Base-by-base conservation (phyloP, 2,888 invertebrate genomes). In the Lordiphosa fenestrarum region DNA sequence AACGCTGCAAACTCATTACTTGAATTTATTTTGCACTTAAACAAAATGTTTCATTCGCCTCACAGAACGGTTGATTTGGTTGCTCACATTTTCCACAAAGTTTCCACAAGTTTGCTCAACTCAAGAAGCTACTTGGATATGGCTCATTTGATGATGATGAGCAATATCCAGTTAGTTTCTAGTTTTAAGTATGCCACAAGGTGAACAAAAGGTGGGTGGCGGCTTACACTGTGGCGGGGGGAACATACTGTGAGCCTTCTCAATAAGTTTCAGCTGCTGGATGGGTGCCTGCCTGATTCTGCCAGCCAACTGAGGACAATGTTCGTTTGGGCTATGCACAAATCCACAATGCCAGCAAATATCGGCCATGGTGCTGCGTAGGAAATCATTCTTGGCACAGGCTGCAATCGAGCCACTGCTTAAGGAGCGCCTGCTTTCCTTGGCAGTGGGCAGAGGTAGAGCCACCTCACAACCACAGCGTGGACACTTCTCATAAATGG, bases 11-110 rank as follows among this genome's bases (percentile, higher is more conserved):
- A 82, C 82, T 81, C 84, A 81, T 81, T 81, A 84, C 81, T 71
- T 69, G 83, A 81, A 81, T 81, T 81, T 84, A 82, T 84, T 82
- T 82, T 64, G 83, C 81, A 82, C 81, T 82, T 82, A 81, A 84
- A 84, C 75, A 73, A 78, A 82, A 82, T 82, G 84, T 82, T 82
- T 81, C 84, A 81, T 83, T 80, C 64, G 74, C 84, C 65, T 55
- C 21, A 53, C 60, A 53, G 67, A 59, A 3, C 51, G 48, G 41
- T 60, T 66, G 68, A 71, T 69, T 69, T 60, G 71, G 41, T 56
- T 25, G 71, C 58, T 63, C 56, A 38, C 46, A 53, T 56, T 30
- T 38, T 50, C 38, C 58, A 55, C 56, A 38, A 44, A 53, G 52
- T 30, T 36, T 47, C 35, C 39, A 41, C 23, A 38, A n/a, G 35